phyloP scores from a whole-genome alignment of 2,888 invertebrate species.

The Rhodophaea formosa region DNA sequence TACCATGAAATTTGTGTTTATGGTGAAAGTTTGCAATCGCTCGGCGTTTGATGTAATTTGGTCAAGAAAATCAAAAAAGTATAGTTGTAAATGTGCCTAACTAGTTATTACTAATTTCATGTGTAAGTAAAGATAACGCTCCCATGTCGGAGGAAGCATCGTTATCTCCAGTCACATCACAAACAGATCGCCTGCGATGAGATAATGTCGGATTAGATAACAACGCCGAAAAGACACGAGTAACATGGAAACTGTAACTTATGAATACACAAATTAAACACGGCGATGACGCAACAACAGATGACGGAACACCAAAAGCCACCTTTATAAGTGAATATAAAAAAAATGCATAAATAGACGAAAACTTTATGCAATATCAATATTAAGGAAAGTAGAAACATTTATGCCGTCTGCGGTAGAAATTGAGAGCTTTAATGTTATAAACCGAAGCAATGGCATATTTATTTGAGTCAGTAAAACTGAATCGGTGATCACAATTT shows the following conservation, averaged over 20 bases:
- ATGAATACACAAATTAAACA: slow-evolving; percentile 17
- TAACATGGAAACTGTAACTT: slow-evolving; percentile 29
- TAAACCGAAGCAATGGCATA: slow-evolving; percentile 5
- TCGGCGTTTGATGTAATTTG: background rate
- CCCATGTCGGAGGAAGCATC: slow-evolving; percentile 42
- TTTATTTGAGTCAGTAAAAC: slow-evolving; percentile 13
- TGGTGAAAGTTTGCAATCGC: slow-evolving; percentile 14
- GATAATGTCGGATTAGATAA: slow-evolving; percentile 63
- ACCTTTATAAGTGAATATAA: background rate
- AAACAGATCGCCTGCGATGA: slow-evolving; percentile 54
- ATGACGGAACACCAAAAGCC: background rate
- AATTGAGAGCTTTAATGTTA: slow-evolving; percentile 9
- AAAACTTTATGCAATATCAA: background rate
- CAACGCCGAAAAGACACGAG: slow-evolving; percentile 28
- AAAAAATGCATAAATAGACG: too few species aligned
- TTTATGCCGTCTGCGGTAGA: slow-evolving; percentile 4
- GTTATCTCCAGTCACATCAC: slow-evolving; percentile 51
- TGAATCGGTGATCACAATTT: slow-evolving; percentile 8
- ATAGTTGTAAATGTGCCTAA: too few species aligned
- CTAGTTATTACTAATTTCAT: too few species aligned
- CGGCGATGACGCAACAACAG: background rate
- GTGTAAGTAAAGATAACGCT: background rate
- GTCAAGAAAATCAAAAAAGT: background rate
- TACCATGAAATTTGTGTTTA: slow-evolving; percentile 16
- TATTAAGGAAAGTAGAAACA: slow-evolving; percentile 3